Percentiles rank a stretch among this genome's conserved stretches.
Evolutionary conservation across 2,797 vertebrate genomes (phyloP).

Genomic region (Lophotriccus pileatus): DNA sequence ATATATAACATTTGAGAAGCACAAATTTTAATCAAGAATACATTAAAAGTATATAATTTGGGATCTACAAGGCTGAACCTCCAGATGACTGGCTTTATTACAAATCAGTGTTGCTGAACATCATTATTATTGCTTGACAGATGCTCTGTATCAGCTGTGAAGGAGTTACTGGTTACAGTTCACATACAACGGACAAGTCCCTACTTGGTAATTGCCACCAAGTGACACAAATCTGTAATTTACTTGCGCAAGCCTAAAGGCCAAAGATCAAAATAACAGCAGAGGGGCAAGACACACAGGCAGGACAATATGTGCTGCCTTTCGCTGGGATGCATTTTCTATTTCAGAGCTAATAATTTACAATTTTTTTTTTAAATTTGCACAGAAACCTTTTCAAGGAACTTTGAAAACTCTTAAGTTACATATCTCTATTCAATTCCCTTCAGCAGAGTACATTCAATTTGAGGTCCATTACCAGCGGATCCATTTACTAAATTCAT

Average conservation of each 20-base stretch:
- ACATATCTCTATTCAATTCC: not conserved
- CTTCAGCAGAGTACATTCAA: not conserved
- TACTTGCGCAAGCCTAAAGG: not conserved
- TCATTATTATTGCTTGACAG: not conserved
- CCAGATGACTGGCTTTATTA: not conserved
- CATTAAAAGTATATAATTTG: not conserved
- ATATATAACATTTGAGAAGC: not conserved
- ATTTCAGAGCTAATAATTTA: not conserved
- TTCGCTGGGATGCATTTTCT: not conserved
- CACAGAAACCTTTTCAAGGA: not conserved
- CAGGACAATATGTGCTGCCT: not conserved
- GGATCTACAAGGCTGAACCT: not conserved
- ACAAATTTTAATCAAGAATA: not conserved
- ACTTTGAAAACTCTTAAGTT: not conserved
- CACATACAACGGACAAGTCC: not conserved
- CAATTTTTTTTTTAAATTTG: not conserved
- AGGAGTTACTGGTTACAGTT: not conserved
- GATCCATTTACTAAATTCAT: not conserved
- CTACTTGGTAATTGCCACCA: accelerated
- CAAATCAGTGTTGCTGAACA: not conserved
- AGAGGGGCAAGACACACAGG: accelerated
- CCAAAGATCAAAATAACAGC: not conserved
- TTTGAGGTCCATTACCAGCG: not conserved
- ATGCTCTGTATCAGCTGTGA: not conserved
- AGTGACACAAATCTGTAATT: not conserved